A percentile compares a stretch with the other conserved stretches of the same genome.
phyloP scores from a whole-genome alignment of 2,888 invertebrate genomes.

The Parochlus steinenii region DNA sequence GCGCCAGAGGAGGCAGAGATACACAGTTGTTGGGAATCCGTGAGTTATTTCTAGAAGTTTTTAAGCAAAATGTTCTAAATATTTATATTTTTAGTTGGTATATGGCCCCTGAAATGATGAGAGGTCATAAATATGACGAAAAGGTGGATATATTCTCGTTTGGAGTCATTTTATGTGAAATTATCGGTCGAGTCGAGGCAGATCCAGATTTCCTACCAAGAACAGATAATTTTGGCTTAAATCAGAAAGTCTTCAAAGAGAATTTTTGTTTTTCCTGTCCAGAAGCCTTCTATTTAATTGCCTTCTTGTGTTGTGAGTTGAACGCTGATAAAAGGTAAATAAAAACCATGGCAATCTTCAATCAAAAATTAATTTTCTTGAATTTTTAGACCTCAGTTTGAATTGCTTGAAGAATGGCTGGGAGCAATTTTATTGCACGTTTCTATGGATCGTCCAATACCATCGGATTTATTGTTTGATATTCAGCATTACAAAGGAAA shows the following conservation, averaged over 20 bases:
- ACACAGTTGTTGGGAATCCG: constrained; percentile 92
- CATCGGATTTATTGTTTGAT: constrained; percentile 53
- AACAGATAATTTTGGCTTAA: constrained; percentile 80
- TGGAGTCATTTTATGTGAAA: constrained; percentile 90
- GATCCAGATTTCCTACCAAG: constrained; percentile 89
- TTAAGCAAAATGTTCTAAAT: too few relatives aligned
- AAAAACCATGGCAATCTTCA: too few relatives aligned
- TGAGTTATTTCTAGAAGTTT: too few relatives aligned
- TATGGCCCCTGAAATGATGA: constrained; percentile 99
- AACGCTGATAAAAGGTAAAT: constrained; percentile 71
- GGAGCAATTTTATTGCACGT: constrained; percentile 60
- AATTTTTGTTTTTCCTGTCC: constrained; percentile 76
- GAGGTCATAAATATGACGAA: constrained; percentile 87
- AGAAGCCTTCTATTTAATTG: constrained; percentile 71
- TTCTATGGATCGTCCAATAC: constrained; percentile 42
- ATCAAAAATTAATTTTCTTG: constrained; percentile 8
- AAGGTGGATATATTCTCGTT: constrained; percentile 94
- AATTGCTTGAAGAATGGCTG: constrained; percentile 77
- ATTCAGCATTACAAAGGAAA: constrained; percentile 51
- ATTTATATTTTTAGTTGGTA: too few relatives aligned
- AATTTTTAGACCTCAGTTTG: constrained; percentile 62
- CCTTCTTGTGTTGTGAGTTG: constrained; percentile 78
- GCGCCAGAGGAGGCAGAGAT: constrained; percentile 63
- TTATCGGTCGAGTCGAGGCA: constrained; percentile 86
- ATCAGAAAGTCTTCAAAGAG: constrained; percentile 68